A percentile compares a stretch with the other conserved stretches of the same genome.
Evolutionary conservation across 2,888 invertebrate species (phyloP).

Genomic region (Parochlus steinenii): DNA sequence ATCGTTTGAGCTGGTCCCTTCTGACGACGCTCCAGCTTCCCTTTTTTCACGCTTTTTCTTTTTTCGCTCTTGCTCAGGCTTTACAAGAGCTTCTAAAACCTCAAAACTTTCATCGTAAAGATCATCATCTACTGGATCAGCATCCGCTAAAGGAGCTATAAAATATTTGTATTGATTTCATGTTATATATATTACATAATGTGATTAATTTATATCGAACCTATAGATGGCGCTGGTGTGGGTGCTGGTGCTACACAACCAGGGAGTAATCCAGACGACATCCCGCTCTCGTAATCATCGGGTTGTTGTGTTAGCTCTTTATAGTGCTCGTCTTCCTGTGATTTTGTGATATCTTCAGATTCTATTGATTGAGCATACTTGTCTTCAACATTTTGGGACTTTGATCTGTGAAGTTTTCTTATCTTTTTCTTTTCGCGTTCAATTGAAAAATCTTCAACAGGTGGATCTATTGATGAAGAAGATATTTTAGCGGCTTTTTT

Average conservation of each 20-base stretch:
- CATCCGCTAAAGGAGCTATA: conserved; percentile 53
- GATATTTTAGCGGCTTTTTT: background rate
- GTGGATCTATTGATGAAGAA: background rate
- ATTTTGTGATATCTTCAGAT: background rate
- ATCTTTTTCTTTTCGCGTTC: conserved; percentile 8
- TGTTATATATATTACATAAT: too few species aligned
- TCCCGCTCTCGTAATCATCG: conserved; percentile 23
- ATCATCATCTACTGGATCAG: conserved; percentile 51
- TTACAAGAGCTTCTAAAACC: conserved; percentile 16
- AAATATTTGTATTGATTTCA: too few species aligned
- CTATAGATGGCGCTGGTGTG: conserved; percentile 29
- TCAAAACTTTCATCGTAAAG: conserved; percentile 25
- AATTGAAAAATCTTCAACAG: background rate
- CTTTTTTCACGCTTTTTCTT: conserved; percentile 24
- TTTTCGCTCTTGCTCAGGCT: conserved; percentile 19
- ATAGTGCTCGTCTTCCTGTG: background rate
- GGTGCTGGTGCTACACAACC: conserved; percentile 26
- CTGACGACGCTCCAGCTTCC: conserved; percentile 17
- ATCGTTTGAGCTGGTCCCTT: conserved; percentile 2
- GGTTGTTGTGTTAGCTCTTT: conserved; percentile 16
- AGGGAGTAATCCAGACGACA: conserved; percentile 21
- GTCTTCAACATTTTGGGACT: too few species aligned
- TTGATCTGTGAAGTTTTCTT: background rate
- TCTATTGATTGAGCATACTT: background rate
- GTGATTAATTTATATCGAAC: too few species aligned